These are phyloP conservation scores for Silurus meridionalis DNA, from an alignment of 2,113 vertebrate genomes.

Conservation along the genomic window DNA sequence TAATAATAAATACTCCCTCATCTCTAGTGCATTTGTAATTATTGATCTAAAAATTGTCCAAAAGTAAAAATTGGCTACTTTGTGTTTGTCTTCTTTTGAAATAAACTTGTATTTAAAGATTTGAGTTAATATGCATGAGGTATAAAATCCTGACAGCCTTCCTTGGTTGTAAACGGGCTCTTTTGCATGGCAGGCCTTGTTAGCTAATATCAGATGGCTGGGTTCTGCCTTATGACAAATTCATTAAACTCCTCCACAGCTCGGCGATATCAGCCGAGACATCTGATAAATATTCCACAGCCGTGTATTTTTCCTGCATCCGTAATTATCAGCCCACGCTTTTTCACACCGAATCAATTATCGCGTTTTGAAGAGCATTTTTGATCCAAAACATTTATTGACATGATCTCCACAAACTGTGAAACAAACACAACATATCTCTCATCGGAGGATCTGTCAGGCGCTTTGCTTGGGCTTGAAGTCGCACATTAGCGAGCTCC, in stretches of 20 bases:
- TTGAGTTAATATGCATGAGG: slow-evolving; percentile 33
- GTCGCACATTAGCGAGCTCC: slow-evolving; percentile 58
- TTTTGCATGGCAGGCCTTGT: slow-evolving; percentile 47
- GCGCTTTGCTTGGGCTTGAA: slow-evolving; percentile 56
- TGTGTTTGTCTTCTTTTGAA: neutral
- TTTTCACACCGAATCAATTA: slow-evolving; percentile 63
- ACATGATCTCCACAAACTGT: slow-evolving; percentile 65
- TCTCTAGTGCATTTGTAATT: neutral
- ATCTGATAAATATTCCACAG: slow-evolving; percentile 62
- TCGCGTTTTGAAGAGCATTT: slow-evolving; percentile 54
- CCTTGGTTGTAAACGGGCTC: slow-evolving; percentile 40
- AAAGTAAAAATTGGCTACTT: neutral
- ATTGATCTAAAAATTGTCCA: neutral
- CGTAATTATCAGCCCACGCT: slow-evolving; percentile 61
- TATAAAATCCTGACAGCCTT: slow-evolving; percentile 28
- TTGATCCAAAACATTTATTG: slow-evolving; percentile 64
- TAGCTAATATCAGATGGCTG: slow-evolving; percentile 51
- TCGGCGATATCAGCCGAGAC: slow-evolving; percentile 46
- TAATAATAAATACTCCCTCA: neutral
- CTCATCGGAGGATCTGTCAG: slow-evolving; percentile 56
- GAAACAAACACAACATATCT: slow-evolving; percentile 64
- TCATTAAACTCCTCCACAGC: slow-evolving; percentile 58
- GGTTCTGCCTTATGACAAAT: slow-evolving; percentile 59
- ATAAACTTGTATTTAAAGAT: slow-evolving; percentile 10
- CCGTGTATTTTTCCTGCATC: slow-evolving; percentile 55